Base-by-base conservation (phyloP, 2,113 vertebrate genomes). In the Platysternon megacephalum region DNA sequence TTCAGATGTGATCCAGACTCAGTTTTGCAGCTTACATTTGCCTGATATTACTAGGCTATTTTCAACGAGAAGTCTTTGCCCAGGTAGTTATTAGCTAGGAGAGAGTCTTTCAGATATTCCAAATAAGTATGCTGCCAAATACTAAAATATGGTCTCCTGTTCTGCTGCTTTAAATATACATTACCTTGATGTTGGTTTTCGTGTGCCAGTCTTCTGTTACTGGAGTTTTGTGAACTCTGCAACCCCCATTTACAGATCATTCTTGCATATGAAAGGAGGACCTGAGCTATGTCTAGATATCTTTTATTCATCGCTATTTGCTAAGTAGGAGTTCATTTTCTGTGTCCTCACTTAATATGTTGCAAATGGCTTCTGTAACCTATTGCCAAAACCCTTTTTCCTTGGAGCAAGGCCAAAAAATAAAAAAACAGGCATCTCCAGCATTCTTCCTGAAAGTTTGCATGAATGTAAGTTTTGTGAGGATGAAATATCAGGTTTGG, bases 271-370 rank as follows among this genome's bases (percentile, higher is more conserved):
- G 52, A 39, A 48, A 32, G 14, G 11, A 48, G 6, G 32, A 48
- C 78, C 55, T 26, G 55, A 56, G 26, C 53, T 68, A 5, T 44
- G 42, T 49, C 28, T 56, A 11, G 42, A 17, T 88, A 53, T 88
- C 48, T 78, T 53, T 80, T 87, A 85, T 35, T 89, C 22, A 32
- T n/a, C 68, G 86, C 82, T 85, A 2, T 91, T 91, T 94, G 49
- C 42, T 35, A 80, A 51, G 48, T 55, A 8, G 28, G 48, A 53
- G 22, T 65, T 78, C 0, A 24, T 82, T 68, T 78, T 82, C 86
- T 46, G 74, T 52, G 28, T 68, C 82, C 81, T 53, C 55, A 82
- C 42, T 16, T 51, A 49, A 48, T 53, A 19, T 22, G 4, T 35
- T 53, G 48, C 86, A 56, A 52, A 83, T 58, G 68, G 82, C 68